phyloP scores from a whole-genome alignment of 2,797 vertebrate genomes.

The Catharus ustulatus region DNA sequence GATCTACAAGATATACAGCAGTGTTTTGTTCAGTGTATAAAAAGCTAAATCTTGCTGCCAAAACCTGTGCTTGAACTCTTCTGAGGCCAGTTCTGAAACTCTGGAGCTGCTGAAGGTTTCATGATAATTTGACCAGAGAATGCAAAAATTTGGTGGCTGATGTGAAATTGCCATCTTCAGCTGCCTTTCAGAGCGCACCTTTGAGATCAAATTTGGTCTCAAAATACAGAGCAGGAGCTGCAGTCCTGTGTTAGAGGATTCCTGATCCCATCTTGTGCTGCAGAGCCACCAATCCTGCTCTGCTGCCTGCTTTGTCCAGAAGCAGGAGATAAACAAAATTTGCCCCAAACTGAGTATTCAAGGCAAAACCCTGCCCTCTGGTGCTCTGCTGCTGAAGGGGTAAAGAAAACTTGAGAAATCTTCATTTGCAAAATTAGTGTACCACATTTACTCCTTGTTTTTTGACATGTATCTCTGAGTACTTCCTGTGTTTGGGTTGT shows the following conservation, averaged over 20 bases:
- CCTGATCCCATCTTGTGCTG: accelerated
- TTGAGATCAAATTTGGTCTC: neutral
- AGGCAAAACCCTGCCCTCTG: neutral
- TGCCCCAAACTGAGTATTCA: neutral
- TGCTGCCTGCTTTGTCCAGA: neutral
- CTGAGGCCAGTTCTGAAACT: neutral
- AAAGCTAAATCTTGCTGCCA: neutral
- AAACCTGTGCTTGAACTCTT: neutral
- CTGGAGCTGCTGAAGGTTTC: neutral
- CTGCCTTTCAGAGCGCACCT: neutral
- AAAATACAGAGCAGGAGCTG: neutral
- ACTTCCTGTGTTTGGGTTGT: neutral
- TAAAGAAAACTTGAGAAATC: neutral
- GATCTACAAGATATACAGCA: neutral
- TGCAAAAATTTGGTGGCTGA: neutral
- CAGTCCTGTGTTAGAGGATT: neutral
- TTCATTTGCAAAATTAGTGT: neutral
- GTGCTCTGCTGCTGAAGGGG: neutral
- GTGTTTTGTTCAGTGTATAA: neutral
- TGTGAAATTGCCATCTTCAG: neutral
- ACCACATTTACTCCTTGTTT: neutral
- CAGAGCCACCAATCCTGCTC: neutral
- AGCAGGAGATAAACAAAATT: neutral
- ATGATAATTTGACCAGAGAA: neutral
- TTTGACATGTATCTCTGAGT: neutral